Evolutionary conservation across 2,888 invertebrate species (phyloP).

Genomic region (Atrina japonica): DNA sequence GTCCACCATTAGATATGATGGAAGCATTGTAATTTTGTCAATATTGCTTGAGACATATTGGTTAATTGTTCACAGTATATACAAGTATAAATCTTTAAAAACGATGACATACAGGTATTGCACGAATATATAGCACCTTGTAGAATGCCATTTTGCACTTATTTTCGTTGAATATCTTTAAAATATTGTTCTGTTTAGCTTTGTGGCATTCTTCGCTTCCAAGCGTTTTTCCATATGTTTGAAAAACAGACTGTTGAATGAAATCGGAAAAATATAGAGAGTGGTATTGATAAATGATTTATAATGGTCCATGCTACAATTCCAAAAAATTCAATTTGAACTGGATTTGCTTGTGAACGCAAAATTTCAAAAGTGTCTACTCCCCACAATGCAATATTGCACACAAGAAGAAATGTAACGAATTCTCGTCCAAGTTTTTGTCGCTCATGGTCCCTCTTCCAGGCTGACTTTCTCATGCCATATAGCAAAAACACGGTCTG

Average conservation of each 20-base stretch:
- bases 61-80: too few relatives aligned
- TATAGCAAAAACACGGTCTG: slow-evolving; percentile 96
- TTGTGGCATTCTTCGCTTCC: slow-evolving; percentile 49
- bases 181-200: background rate
- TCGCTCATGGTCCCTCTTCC: slow-evolving; percentile 94
- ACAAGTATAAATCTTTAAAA: too few relatives aligned
- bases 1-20: too few relatives aligned
- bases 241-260: slow-evolving; percentile 96
- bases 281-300: slow-evolving; percentile 93
- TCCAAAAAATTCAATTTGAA: slow-evolving; percentile 95
- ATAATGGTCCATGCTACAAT: slow-evolving; percentile 96
- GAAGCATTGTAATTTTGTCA: too few relatives aligned
- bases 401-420: slow-evolving; percentile 96
- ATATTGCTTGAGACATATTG: too few relatives aligned
- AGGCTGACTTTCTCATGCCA: slow-evolving; percentile 93
- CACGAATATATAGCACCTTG: too few relatives aligned
- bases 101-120: too few relatives aligned
- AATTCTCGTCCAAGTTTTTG: slow-evolving; percentile 97
- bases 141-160: too few relatives aligned
- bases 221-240: slow-evolving; percentile 97
- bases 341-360: slow-evolving; percentile 95
- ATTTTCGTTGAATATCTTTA: too few relatives aligned
- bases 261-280: slow-evolving; percentile 97
- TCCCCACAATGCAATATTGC: slow-evolving; percentile 98
- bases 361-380: slow-evolving; percentile 93